Base-by-base conservation (phyloP, 2,797 vertebrate genomes). In the Coccyzus lansbergi region DNA sequence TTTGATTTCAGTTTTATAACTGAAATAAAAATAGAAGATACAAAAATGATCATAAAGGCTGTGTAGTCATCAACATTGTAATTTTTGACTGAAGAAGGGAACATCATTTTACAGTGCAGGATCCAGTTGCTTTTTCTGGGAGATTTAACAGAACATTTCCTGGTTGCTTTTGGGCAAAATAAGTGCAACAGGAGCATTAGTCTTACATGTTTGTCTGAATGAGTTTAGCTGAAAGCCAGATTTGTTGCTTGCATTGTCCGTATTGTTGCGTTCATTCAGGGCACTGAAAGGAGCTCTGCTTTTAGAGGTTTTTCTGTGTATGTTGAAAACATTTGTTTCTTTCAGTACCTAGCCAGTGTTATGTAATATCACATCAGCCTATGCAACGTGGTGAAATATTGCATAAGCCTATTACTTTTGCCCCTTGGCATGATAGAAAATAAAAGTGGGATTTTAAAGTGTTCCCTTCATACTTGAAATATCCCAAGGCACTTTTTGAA, bases 361-460 rank as follows among this genome's bases (percentile, higher is more conserved):
- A 91, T 31, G 69, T 53, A 95, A 95, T 56, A 33, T 22, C 65
- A 69, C 92, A 76, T 92, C 84, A 71, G 76, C 28, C 86, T n/a
- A 2, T 49, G 88, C 65, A 81, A 78, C 0, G 14, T 92, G 86
- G 63, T 56, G 10, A 55, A 76, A 65, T 15, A 33, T 94, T 96
- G 92, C 22, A 2, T 95, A 96, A 97, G 70, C 48, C 24, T 86
- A 83, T 93, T 95, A 42, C 38, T 58, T 93, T 63, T 94, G 42
- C 69, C 91, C 82, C 17, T 91, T 86, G 67, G 89, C 79, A 76
- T 8, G 22, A 44, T 40, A 79, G 82, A 79, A 76, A 78, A 95
- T 95, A 86, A 94, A 95, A 92, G 83, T 56, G 63, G 59, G 69
- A 88, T 93, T 93, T 92, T 82, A 63, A 92, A 86, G 91, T 81